Percentiles rank a stretch among this genome's conserved stretches.
phyloP scores from a whole-genome alignment of 2,113 vertebrate genomes.

The Melanerpes aurifrons region DNA sequence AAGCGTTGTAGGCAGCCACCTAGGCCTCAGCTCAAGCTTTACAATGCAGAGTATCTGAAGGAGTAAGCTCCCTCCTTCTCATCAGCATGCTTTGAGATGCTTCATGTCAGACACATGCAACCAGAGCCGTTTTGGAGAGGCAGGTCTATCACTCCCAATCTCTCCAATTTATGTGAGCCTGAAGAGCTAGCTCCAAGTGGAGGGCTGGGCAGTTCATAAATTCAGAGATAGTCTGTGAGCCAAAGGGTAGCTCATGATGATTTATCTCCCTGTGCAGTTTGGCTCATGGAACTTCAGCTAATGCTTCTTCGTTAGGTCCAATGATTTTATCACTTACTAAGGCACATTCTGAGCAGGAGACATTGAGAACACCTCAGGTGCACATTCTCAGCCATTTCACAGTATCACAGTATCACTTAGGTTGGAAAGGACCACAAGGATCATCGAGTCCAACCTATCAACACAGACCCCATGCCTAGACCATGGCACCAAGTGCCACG shows the following conservation, averaged over 20 bases:
- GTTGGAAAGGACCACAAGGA: too few species aligned
- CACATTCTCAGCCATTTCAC: neutral
- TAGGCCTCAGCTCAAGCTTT: neutral
- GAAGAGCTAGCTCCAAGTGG: neutral
- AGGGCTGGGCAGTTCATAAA: slow-evolving; percentile 22
- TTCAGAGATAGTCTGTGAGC: neutral
- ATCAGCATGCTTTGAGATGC: neutral
- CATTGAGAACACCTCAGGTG: neutral
- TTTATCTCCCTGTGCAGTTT: neutral
- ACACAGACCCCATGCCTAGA: too few species aligned
- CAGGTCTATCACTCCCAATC: neutral
- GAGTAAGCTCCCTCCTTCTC: neutral
- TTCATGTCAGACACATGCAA: neutral
- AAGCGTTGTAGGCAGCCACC: neutral
- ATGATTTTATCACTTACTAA: neutral
- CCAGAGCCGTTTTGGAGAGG: neutral
- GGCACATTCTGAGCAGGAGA: neutral
- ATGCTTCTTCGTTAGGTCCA: neutral
- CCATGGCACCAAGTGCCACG: too few species aligned
- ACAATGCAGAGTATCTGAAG: neutral
- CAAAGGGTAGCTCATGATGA: neutral
- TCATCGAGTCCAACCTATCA: too few species aligned
- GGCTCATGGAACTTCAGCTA: neutral
- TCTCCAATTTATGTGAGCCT: neutral
- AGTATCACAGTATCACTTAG: too few species aligned